Percentiles rank a stretch among this genome's conserved stretches.
phyloP scores from a whole-genome alignment of 1,140 invertebrate species.

The Monomorium pharaonis region DNA sequence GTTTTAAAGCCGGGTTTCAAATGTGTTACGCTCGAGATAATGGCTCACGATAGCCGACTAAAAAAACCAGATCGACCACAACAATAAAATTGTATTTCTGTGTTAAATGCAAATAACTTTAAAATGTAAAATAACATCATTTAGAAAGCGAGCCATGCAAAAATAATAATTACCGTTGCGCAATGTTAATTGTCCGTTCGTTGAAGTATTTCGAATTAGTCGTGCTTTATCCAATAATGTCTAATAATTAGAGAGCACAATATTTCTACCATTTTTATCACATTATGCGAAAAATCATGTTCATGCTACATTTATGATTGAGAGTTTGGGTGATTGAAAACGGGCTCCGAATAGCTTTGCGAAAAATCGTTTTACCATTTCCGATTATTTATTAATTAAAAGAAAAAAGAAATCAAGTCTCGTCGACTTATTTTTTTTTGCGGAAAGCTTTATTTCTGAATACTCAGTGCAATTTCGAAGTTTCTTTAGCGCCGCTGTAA shows the following conservation, averaged over 20 bases:
- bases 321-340: neutral
- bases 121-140: neutral
- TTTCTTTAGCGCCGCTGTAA: neutral
- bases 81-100: conserved; percentile 36
- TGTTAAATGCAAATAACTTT: conserved; percentile 40
- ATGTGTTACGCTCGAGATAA: neutral
- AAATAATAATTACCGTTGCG: conserved; percentile 13
- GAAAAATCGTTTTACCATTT: neutral
- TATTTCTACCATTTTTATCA: neutral
- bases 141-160: neutral
- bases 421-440: neutral
- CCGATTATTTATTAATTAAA: neutral
- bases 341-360: neutral
- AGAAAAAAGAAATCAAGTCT: neutral
- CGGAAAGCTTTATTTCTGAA: neutral
- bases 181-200: conserved; percentile 17
- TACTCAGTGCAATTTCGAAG: neutral
- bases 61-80: neutral
- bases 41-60: neutral
- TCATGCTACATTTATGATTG: neutral
- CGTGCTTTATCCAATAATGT: neutral
- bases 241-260: neutral
- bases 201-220: neutral
- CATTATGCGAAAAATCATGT: neutral
- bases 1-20: neutral